A percentile compares a stretch with the other conserved stretches of the same genome.
Conservation (phyloP, 2,113 vertebrate genomes). For the Cyprinus carpio region DNA sequence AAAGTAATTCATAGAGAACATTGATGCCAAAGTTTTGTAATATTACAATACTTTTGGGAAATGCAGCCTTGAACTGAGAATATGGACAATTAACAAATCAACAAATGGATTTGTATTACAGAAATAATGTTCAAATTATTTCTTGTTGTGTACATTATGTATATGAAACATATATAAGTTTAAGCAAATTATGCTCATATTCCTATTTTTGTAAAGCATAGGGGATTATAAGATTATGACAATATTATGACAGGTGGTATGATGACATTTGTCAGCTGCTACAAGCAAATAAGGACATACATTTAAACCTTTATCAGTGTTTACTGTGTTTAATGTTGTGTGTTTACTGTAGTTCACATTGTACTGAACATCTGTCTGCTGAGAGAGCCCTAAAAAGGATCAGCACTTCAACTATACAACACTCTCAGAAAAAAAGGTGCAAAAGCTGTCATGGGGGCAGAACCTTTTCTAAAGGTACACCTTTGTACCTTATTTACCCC, state of each 20-base stretch:
- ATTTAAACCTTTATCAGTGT: not conserved
- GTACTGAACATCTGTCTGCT: not conserved
- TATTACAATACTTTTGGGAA: not conserved
- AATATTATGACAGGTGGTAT: not conserved
- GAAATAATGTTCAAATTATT: not conserved
- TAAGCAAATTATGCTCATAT: not conserved
- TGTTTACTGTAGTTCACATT: not conserved
- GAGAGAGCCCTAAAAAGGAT: not conserved
- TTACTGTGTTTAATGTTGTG: not conserved
- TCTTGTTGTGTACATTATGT: not conserved
- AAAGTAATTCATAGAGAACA: not conserved
- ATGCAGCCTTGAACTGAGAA: not conserved
- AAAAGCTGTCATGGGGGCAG: no score
- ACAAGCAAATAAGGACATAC: not conserved
- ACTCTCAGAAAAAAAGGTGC: no score
- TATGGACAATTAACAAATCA: not conserved
- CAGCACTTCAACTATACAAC: not conserved
- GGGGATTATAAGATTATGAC: slow-evolving; percentile 13
- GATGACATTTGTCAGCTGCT: not conserved
- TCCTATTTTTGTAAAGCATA: not conserved
- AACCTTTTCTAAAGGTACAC: no score
- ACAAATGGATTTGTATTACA: no score
- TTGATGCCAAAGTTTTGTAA: not conserved
- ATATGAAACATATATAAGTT: not conserved
- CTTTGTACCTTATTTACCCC: no score